These are phyloP conservation scores for Urocitellus parryii DNA, from an alignment of 2,113 vertebrate genomes.

Conservation along the genomic window DNA sequence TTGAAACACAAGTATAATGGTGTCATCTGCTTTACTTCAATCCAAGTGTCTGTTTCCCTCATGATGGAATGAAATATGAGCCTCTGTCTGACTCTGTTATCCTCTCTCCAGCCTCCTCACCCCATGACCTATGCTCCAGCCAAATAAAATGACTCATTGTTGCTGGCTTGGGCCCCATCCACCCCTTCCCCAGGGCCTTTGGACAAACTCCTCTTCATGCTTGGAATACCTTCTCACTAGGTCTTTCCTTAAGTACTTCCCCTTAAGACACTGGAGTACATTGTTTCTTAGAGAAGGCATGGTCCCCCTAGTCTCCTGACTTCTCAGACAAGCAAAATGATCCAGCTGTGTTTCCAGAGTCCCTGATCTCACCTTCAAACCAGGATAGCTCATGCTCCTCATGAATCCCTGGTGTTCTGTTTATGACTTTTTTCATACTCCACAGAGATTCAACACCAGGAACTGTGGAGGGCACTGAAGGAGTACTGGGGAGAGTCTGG, in stretches of 20 bases:
- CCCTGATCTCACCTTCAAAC: background rate
- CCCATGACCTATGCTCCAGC: background rate
- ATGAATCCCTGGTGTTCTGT: background rate
- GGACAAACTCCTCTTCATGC: background rate
- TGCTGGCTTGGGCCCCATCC: background rate
- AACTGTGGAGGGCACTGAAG: no score
- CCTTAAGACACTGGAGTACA: background rate
- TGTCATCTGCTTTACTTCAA: background rate
- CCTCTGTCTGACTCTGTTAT: no score
- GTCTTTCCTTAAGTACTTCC: background rate
- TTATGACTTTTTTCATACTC: background rate
- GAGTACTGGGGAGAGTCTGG: background rate
- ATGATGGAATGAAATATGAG: background rate
- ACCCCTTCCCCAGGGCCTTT: background rate
- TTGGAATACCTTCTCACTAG: background rate
- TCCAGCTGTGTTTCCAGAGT: background rate
- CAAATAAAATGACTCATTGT: background rate
- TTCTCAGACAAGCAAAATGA: background rate
- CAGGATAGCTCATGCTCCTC: background rate
- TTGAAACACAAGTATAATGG: background rate
- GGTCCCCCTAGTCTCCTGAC: background rate
- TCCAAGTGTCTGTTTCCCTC: background rate
- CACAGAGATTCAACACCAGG: background rate
- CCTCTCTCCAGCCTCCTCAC: background rate
- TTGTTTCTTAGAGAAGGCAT: no score